Conservation (phyloP, 2,113 vertebrate genomes). For the Antechinus stuartii region DNA sequence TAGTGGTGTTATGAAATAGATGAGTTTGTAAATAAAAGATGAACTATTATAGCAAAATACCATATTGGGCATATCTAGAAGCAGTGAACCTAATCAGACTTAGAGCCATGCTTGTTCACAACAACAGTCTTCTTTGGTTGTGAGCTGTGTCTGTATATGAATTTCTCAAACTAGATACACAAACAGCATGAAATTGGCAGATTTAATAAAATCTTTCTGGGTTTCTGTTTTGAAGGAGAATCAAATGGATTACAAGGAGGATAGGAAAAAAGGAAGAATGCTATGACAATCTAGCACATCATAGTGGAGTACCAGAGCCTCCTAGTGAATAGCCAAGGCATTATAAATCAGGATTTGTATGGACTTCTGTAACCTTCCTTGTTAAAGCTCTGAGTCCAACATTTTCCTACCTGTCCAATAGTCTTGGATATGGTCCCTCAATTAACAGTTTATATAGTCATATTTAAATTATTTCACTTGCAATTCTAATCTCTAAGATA, state of each 20-base stretch:
- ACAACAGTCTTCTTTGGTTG: neutral
- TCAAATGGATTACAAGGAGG: constrained; percentile 5
- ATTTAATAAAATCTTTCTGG: constrained; percentile 22
- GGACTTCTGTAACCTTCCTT: neutral
- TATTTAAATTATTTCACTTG: neutral
- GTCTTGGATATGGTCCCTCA: neutral
- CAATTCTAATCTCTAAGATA: neutral
- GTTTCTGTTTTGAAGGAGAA: constrained; percentile 35
- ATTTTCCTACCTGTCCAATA: neutral
- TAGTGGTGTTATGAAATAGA: neutral
- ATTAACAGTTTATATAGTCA: neutral
- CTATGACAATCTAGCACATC: neutral
- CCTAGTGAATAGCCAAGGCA: neutral
- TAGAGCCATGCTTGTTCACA: neutral
- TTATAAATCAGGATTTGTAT: neutral
- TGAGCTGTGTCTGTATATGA: neutral
- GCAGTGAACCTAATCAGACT: constrained; percentile 1
- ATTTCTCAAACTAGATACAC: constrained; percentile 13
- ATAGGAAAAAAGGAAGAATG: neutral
- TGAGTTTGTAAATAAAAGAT: constrained; percentile 35
- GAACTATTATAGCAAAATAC: neutral
- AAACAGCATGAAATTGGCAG: neutral
- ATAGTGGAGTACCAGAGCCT: neutral
- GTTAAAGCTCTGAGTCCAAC: neutral
- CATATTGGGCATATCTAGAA: neutral